Base-by-base conservation (phyloP, 1,140 invertebrate species). In the Drosophila lowei region DNA sequence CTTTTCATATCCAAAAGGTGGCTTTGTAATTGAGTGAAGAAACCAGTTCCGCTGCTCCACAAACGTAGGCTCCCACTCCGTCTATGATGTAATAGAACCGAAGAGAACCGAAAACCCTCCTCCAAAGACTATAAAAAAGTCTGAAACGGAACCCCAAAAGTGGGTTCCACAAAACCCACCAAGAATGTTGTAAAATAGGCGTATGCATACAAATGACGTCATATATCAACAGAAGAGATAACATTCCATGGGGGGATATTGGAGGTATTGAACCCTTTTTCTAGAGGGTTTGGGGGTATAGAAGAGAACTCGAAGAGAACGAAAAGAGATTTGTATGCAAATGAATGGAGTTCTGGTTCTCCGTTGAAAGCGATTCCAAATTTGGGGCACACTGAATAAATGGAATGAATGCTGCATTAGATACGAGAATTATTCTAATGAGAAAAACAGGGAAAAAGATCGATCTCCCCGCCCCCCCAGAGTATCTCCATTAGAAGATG, bases 341-440 rank as follows among this genome's bases (percentile, higher is more conserved):
- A 70, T 68, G 67, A 68, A 67, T 68, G 65, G 63, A 68, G 65
- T 25, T 41, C 23, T n/a, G 23, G 41, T 16, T 43, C 50, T 16
- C 18, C 57, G 6, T 58, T 62, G 63, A 56, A 64, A 77, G 46
- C 53, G 46, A 72, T 28, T n/a, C 48, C 11, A 46, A 71, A 66
- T 79, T 79, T 63, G 65, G 79, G 71, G 47, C 70, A 68, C 15
- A 15, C 3, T 15, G 21, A n/a, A 43, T 42, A 42, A 54, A 61
- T 64, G 38, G 18, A 18, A 18, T 18, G 18, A 42, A 54, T 9
- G 48, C 42, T 64, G 46, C 72, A 66, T 75, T 53, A 62, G 43
- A 42, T 54, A 43, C 65, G 58, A 50, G 23, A 60, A 70, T 53
- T 77, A 71, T 86, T 88, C 56, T 88, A 86, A 86, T 86, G 81